Conservation (phyloP, 2,888 invertebrate species). For the Mythimna vitellina region DNA sequence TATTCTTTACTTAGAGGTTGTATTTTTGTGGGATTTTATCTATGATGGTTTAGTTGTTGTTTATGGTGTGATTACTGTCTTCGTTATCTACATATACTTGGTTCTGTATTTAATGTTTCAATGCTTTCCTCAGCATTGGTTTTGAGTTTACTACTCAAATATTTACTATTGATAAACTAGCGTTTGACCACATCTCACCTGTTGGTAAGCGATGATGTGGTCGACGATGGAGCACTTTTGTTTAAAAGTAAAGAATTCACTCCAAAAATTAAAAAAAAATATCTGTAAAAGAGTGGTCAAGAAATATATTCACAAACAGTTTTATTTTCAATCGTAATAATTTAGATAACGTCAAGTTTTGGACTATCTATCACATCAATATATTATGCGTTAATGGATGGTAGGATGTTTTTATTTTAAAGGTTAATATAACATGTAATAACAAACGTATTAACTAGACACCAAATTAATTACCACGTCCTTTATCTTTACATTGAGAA, state of each 20-base stretch:
- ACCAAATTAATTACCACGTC: slow-evolving; percentile 38
- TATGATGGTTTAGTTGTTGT: slow-evolving; percentile 8
- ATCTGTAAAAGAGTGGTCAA: background rate
- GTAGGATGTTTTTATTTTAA: slow-evolving; percentile 15
- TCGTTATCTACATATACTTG: slow-evolving; percentile 12
- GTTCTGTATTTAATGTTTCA: background rate
- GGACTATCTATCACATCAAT: slow-evolving; percentile 16
- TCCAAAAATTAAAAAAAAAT: too few species aligned
- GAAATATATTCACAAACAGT: slow-evolving; percentile 36
- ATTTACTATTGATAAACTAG: background rate
- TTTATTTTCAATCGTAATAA: background rate
- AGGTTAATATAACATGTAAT: slow-evolving; percentile 36
- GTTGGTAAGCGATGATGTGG: background rate
- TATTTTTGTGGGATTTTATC: slow-evolving; percentile 23
- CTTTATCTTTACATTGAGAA: slow-evolving; percentile 20
- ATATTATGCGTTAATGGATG: slow-evolving; percentile 31
- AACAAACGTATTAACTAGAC: slow-evolving; percentile 31
- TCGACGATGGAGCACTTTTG: background rate
- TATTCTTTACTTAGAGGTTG: slow-evolving; percentile 27
- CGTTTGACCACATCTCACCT: background rate
- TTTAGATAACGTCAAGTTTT: background rate
- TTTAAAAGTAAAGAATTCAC: background rate
- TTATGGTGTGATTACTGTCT: slow-evolving; percentile 25
- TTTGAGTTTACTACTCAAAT: background rate
- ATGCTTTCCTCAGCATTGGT: background rate